These are phyloP conservation scores for Psittacara wagleri DNA, from an alignment of 2,113 vertebrate genomes.

Conservation along the genomic window DNA sequence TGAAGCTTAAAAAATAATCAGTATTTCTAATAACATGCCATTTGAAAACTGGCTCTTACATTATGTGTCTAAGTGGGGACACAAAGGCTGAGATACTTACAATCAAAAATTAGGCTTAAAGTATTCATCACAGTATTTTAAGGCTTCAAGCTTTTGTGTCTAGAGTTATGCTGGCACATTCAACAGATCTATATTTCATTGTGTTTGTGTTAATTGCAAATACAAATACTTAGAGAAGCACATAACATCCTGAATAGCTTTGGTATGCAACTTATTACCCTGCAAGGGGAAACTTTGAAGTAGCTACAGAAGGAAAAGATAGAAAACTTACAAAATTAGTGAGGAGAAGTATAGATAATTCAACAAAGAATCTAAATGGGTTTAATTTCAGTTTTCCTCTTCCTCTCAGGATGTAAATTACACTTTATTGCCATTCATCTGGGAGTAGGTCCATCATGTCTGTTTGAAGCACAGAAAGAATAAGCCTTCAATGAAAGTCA, in stretches of 20 bases:
- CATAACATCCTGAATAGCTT: not conserved
- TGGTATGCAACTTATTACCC: slow-evolving; percentile 31
- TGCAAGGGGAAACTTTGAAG: slow-evolving; percentile 14
- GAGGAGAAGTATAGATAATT: slow-evolving; percentile 43
- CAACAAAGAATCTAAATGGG: not conserved
- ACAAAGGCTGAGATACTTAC: not conserved
- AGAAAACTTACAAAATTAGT: slow-evolving; percentile 56
- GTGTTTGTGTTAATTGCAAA: not conserved
- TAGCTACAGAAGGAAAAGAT: slow-evolving; percentile 26
- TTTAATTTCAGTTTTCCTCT: not conserved
- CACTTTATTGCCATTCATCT: not conserved
- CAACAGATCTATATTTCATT: not conserved
- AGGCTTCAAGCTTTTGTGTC: not conserved
- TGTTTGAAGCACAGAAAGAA: not conserved
- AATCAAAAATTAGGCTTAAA: not conserved
- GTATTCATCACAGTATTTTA: not conserved
- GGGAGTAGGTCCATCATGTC: not conserved
- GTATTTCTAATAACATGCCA: not conserved
- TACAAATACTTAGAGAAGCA: not conserved
- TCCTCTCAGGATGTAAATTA: not conserved
- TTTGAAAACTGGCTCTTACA: not conserved
- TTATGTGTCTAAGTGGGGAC: not conserved
- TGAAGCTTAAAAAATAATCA: not conserved
- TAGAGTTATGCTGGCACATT: not conserved
- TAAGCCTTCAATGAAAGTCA: not conserved